These are phyloP conservation scores for Syndactyla subalaris DNA, from an alignment of 2,797 vertebrate species.

Conservation along the genomic window DNA sequence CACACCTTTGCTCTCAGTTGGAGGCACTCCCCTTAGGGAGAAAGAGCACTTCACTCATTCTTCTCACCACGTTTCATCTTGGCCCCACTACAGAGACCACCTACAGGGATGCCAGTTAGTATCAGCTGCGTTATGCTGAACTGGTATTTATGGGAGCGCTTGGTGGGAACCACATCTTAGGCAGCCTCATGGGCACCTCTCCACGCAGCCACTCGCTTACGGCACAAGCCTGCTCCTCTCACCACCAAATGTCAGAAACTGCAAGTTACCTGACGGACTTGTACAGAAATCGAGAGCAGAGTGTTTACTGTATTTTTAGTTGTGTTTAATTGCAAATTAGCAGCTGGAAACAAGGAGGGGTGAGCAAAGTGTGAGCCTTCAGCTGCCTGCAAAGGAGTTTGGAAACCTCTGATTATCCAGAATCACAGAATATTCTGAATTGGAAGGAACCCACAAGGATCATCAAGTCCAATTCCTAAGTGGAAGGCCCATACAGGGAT, in stretches of 20 bases:
- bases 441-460: background rate
- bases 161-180: constrained; percentile 57
- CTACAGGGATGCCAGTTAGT: constrained; percentile 15
- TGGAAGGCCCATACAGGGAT: background rate
- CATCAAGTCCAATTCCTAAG: background rate
- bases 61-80: background rate
- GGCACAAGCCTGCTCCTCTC: background rate
- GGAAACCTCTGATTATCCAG: background rate
- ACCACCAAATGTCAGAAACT: background rate
- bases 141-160: background rate
- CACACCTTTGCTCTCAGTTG: background rate
- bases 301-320: background rate
- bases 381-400: background rate
- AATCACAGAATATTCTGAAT: background rate
- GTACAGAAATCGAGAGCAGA: fast-evolving
- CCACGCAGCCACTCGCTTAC: background rate
- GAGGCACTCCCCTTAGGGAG: background rate
- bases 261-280: background rate
- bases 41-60: background rate
- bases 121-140: constrained; percentile 17
- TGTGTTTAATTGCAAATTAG: constrained; percentile 38
- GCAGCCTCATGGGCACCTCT: background rate
- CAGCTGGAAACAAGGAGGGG: constrained; percentile 17
- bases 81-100: constrained; percentile 42
- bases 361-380: background rate